Evolutionary conservation across 1,140 invertebrate genomes (phyloP), one percentile per base, ranked within the genome.

Genomic region (Drosophila virilis): DNA sequence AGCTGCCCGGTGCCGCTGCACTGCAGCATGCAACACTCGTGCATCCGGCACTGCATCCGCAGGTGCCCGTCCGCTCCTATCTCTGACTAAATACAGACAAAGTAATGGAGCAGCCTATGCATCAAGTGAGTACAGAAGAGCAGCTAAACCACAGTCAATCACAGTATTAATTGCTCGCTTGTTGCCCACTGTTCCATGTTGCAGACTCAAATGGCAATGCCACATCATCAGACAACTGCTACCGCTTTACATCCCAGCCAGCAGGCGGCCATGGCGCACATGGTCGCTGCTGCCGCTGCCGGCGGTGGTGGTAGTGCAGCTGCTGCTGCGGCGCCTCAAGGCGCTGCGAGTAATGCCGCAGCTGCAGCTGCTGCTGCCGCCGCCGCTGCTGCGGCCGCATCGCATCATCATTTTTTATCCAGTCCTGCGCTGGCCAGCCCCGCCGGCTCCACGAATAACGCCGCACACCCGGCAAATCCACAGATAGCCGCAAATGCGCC

Each of bases 81-180:
- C 97, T 97, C 96, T 97, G 96, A 97, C 96, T 97, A 97, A 96
- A 96, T 96, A 96, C 96, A 95, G 96, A 97, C 94, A 97, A 96
- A 96, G 91, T 92, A 81, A 90, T 92, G 81, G 92, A 92, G 77
- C 92, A 92, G 82, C 88, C 91, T 66, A 92, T 92, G 91, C 91
- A 92, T 90, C 90, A 92, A 92, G 91, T 91, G 60, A 91, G 88
- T 91, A 80, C 38, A n/a, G 8, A n/a, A 28, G 22, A 28, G 22
- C 22, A 28, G 22, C 32, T n/a, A 8, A 40, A 13, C 17, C 17
- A 37, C 33, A 22, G 1, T 10, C 10, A 57, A 13, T 10, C 32
- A 73, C 33, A 1, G 9, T 15, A 52, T 9, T 15, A 52, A 52
- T 52, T 37, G 38, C 10, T 6, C 38, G 8, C 5, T 6, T 40